phyloP scores from a whole-genome alignment of 2,888 invertebrate genomes.

The Lutraria lutraria region DNA sequence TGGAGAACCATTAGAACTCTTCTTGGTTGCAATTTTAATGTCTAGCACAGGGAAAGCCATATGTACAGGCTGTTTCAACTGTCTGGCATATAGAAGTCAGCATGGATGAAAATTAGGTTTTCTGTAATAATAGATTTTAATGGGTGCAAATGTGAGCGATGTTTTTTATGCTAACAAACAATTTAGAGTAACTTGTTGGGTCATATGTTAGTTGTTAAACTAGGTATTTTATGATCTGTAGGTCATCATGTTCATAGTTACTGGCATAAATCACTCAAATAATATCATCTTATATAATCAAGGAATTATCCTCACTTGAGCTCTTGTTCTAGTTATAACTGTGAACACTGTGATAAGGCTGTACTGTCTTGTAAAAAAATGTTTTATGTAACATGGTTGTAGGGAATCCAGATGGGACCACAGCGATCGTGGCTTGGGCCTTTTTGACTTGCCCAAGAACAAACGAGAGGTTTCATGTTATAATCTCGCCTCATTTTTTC shows the following conservation, averaged over 20 bases:
- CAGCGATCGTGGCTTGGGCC: no score
- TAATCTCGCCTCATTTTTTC: no score
- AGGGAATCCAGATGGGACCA: no score
- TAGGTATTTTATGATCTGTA: not conserved
- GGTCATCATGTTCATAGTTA: not conserved
- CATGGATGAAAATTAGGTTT: not conserved
- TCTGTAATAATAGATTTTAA: not conserved
- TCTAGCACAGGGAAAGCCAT: no score
- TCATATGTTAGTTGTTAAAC: not conserved
- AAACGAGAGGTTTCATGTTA: no score
- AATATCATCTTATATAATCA: not conserved
- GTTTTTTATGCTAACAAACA: not conserved
- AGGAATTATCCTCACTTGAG: not conserved
- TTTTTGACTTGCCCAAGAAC: no score
- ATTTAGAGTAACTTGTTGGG: not conserved
- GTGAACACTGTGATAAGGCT: not conserved
- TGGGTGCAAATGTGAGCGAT: not conserved
- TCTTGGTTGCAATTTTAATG: no score
- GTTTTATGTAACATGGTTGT: no score
- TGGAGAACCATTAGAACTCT: no score
- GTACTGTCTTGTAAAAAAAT: no score
- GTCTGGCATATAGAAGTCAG: no score
- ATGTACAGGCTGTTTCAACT: no score
- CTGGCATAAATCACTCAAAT: conserved; percentile 13
- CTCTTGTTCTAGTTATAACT: not conserved